phyloP scores from a whole-genome alignment of 2,113 vertebrate genomes.

The Butorides virescens region DNA sequence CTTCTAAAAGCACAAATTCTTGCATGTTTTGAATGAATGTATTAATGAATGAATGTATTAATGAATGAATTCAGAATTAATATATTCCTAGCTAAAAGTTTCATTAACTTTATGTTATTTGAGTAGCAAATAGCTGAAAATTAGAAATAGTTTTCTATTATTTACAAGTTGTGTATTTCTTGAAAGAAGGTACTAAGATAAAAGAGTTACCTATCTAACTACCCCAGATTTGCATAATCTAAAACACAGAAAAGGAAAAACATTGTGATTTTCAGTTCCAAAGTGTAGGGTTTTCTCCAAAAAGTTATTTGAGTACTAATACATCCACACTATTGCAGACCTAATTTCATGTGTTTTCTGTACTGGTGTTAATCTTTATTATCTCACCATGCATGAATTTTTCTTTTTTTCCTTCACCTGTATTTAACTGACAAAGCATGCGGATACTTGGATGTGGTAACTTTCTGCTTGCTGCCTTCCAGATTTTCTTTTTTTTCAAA shows the following conservation, averaged over 20 bases:
- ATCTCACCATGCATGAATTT: not conserved
- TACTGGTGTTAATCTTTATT: not conserved
- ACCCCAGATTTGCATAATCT: not conserved
- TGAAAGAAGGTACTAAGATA: not conserved
- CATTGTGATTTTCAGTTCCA: not conserved
- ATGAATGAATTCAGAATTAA: not conserved
- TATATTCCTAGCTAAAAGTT: not conserved
- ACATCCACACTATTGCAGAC: not conserved
- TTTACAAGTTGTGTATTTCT: not conserved
- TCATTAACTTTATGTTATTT: not conserved
- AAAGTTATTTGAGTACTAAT: not conserved
- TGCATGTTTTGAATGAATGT: not conserved
- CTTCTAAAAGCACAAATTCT: not conserved
- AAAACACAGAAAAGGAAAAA: not conserved
- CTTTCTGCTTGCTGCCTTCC: not conserved
- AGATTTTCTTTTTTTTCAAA: not conserved
- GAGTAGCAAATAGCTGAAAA: not conserved
- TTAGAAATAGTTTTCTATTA: not conserved
- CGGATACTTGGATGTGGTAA: not conserved
- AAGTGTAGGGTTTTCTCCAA: not conserved
- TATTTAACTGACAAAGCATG: not conserved
- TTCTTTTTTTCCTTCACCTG: not conserved
- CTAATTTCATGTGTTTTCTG: not conserved
- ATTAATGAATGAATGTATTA: not conserved
- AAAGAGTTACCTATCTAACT: not conserved